Conservation (phyloP, 1,140 invertebrate species). For the Oryctes rhinoceros region DNA sequence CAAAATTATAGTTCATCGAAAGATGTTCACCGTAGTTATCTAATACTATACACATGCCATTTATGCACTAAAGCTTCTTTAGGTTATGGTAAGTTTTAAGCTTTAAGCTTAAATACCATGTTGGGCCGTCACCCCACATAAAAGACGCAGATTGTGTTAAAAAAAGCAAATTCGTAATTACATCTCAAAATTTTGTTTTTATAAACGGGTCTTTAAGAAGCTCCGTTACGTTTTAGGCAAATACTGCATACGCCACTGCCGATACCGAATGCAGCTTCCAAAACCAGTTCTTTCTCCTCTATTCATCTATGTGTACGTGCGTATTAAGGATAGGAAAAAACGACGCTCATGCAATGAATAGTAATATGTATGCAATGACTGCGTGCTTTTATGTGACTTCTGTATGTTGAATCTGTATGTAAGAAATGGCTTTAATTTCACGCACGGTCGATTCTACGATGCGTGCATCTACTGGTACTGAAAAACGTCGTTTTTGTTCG, state of each 20-base stretch:
- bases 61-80: no score
- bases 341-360: not conserved
- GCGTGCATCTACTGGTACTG: not conserved
- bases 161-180: no score
- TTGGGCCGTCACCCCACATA: no score
- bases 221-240: no score
- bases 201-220: no score
- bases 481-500: not conserved
- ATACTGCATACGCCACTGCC: not conserved
- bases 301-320: not conserved
- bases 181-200: no score
- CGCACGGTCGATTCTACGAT: not conserved
- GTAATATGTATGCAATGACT: constrained; percentile 23
- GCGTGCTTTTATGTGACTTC: constrained; percentile 18
- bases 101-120: no score
- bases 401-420: constrained; percentile 6
- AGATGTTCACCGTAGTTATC: no score
- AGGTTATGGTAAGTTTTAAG: no score
- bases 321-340: not conserved
- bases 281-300: constrained; percentile 3
- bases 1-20: no score
- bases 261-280: not conserved
- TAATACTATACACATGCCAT: no score
- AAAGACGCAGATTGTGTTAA: no score
- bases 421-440: constrained; percentile 35